These are phyloP conservation scores for Galerucella pusilla DNA, from an alignment of 2,888 invertebrate genomes.

Conservation along the genomic window DNA sequence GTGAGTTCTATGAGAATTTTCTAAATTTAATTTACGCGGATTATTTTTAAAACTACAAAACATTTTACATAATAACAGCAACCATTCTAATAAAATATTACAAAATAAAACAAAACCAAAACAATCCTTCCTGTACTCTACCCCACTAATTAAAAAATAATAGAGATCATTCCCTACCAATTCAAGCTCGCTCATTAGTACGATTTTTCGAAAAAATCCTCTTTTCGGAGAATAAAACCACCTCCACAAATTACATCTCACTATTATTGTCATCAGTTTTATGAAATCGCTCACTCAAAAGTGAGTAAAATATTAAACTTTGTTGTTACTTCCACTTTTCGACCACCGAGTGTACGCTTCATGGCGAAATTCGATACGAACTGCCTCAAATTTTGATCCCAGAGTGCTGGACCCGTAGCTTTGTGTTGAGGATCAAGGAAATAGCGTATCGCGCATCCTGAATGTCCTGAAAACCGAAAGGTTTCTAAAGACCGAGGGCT, in stretches of 20 bases:
- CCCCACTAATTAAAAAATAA: slow-evolving; percentile 5
- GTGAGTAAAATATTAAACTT: not conserved
- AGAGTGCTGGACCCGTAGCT: slow-evolving; percentile 30
- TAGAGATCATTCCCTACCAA: slow-evolving; percentile 21
- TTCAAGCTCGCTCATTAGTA: slow-evolving; percentile 29
- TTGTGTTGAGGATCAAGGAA: slow-evolving; percentile 34
- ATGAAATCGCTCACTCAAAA: not conserved
- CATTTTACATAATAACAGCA: not conserved
- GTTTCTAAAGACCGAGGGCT: not conserved
- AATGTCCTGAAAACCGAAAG: slow-evolving; percentile 2
- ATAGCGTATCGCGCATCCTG: slow-evolving; percentile 32
- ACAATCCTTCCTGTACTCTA: slow-evolving; percentile 20
- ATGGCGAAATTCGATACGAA: slow-evolving; percentile 28
- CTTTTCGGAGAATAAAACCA: slow-evolving; percentile 5
- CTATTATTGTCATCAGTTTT: slow-evolving; percentile 13
- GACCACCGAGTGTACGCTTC: slow-evolving; percentile 14
- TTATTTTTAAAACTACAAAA: not conserved
- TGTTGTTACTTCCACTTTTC: slow-evolving; percentile 1
- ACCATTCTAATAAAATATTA: not conserved
- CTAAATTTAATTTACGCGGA: not conserved
- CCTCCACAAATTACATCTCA: slow-evolving; percentile 23
- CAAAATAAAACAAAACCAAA: slow-evolving; percentile 3
- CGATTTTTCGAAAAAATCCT: slow-evolving; percentile 7
- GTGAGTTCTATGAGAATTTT: not conserved
- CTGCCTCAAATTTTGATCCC: slow-evolving; percentile 29